A percentile compares a stretch with the other conserved stretches of the same genome.
Evolutionary conservation across 2,113 vertebrate species (phyloP).

Genomic region (Dryoscopus gambensis): DNA sequence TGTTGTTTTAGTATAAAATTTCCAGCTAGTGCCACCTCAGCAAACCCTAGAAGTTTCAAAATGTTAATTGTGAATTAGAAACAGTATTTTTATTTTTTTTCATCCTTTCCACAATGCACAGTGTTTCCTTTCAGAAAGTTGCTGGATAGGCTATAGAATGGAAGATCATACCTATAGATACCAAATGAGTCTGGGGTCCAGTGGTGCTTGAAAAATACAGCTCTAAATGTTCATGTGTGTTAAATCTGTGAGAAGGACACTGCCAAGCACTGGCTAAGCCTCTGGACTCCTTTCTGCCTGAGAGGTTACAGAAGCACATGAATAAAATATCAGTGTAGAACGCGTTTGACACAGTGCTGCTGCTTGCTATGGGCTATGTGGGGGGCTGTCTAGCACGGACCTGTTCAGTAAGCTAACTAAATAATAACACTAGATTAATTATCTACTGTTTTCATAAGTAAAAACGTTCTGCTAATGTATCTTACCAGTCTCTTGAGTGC

Average conservation of each 20-base stretch:
- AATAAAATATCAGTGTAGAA: background rate
- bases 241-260: background rate
- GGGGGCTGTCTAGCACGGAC: background rate
- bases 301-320: background rate
- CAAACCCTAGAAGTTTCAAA: background rate
- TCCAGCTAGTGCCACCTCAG: background rate
- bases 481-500: background rate
- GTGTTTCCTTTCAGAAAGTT: background rate
- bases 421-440: background rate
- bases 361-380: background rate
- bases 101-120: background rate
- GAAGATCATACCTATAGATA: background rate
- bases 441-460: background rate
- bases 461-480: background rate
- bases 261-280: background rate
- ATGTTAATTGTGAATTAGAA: background rate
- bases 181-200: background rate
- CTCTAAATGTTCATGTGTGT: background rate
- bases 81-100: background rate
- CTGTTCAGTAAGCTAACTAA: background rate
- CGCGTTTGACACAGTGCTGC: fast-evolving
- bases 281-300: background rate
- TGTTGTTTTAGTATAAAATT: background rate
- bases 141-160: background rate
- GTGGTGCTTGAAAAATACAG: background rate